Evolutionary conservation across 2,888 invertebrate genomes (phyloP), one percentile per base, ranked within the genome.

Genomic region (Eupithecia inturbata): DNA sequence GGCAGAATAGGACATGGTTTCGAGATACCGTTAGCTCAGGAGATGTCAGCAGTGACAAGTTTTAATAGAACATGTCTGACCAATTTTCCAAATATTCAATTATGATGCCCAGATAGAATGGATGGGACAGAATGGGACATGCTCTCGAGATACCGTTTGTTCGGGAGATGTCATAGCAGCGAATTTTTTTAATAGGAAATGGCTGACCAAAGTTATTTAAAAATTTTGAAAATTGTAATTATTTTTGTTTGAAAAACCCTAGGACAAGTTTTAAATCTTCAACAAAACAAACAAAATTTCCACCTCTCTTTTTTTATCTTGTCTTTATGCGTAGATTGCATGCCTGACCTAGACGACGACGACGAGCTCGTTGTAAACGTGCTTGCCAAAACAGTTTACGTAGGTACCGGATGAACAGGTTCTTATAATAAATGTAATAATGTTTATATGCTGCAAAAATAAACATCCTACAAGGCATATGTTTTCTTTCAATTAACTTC

Each of bases 391-490:
- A 57, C 26, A 12, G 57, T 14, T 57, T 57, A 26, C 26, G 53
- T 53, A n/a, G n/a, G n/a, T n/a, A 7, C 3, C 57, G 22, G 12
- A 57, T 57, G 5, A 57, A 57, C 49, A 53, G 22, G 22, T 53
- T 49, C 22, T 53, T 53, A 22, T 3, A 53, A 10, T 9, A 53
- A 53, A 53, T 53, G 57, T 57, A 57, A 10, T 9, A 22, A n/a
- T n/a, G 53, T 49, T 12, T 53, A 57, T 26, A 1, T 14, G 57
- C 22, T 57, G 26, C 57, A 57, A 9, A 26, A 57, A 57, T 57
- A 57, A 57, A 57, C 57, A 57, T 26, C 57, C 57, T 26, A 26
- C 57, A 57, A 12, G 57, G 26, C 57, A 57, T 26, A 57, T 57
- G 26, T 57, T 57, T 57, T 57, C 57, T 57, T 26, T 22, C 57